phyloP scores from a whole-genome alignment of 1,140 invertebrate genomes.

The Diorhabda carinulata region DNA sequence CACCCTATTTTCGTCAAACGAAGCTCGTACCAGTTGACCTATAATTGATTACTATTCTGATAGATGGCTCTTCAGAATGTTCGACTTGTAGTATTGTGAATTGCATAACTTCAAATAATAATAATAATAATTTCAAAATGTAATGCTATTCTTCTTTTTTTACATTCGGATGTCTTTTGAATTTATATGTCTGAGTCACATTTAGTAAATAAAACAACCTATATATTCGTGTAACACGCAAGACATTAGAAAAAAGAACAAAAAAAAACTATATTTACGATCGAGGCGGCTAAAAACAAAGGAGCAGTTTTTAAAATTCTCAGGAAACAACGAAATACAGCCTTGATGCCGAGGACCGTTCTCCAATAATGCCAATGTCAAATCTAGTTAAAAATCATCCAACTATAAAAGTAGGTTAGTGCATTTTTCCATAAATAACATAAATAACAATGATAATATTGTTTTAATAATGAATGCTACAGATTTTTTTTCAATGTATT shows the following conservation, averaged over 20 bases:
- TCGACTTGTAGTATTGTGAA: too few species aligned
- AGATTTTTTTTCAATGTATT: too few species aligned
- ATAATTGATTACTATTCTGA: too few species aligned
- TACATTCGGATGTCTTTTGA: not conserved
- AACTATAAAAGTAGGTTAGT: not conserved
- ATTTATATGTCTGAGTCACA: not conserved
- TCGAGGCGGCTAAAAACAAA: not conserved
- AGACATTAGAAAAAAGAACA: not conserved
- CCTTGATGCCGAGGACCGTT: not conserved
- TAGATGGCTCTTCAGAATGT: too few species aligned
- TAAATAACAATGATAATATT: too few species aligned
- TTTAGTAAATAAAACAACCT: not conserved
- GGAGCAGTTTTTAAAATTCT: not conserved
- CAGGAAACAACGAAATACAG: not conserved
- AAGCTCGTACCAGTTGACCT: too few species aligned
- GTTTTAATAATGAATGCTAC: too few species aligned
- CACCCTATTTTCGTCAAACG: too few species aligned
- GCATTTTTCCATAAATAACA: not conserved
- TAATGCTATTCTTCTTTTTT: too few species aligned
- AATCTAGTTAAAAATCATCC: not conserved
- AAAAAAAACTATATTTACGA: slow-evolving; percentile 1
- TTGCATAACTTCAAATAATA: too few species aligned
- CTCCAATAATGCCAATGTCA: not conserved
- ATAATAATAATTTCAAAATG: too few species aligned
- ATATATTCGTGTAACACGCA: slow-evolving; percentile 2